Percentiles rank a stretch among this genome's conserved stretches.
Conservation (phyloP, 2,113 vertebrate species). For the Datnioides undecimradiatus region DNA sequence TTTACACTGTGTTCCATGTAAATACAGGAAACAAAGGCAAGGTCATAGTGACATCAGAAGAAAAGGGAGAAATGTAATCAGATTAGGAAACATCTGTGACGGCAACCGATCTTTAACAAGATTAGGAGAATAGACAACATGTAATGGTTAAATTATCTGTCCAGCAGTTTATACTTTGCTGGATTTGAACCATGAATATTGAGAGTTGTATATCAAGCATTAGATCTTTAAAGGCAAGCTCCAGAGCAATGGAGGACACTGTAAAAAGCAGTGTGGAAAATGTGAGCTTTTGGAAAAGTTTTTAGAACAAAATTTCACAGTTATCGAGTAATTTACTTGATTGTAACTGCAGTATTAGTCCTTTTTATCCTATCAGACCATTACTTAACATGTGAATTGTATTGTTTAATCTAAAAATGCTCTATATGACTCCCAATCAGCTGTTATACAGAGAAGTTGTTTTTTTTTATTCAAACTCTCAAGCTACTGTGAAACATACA, state of each 20-base stretch:
- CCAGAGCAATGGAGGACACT: neutral
- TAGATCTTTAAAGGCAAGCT: neutral
- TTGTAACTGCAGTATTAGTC: no score
- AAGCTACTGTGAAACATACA: no score
- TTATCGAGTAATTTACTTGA: no score
- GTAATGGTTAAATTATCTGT: slow-evolving; percentile 43
- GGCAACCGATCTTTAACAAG: slow-evolving; percentile 36
- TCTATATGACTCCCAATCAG: no score
- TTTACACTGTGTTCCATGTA: neutral
- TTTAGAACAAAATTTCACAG: neutral
- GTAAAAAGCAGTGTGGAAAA: neutral
- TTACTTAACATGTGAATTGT: no score
- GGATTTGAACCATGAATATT: slow-evolving; percentile 7
- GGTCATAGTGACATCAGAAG: slow-evolving; percentile 15
- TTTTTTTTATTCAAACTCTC: no score
- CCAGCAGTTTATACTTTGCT: slow-evolving; percentile 3
- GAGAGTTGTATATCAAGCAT: neutral
- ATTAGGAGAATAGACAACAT: slow-evolving; percentile 51
- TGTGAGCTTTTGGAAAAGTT: neutral
- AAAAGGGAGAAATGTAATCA: slow-evolving; percentile 26
- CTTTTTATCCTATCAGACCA: no score
- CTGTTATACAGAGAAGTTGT: no score
- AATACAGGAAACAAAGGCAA: slow-evolving; percentile 31
- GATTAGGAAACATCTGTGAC: slow-evolving; percentile 47
- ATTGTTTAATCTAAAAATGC: no score